A percentile compares a stretch with the other conserved stretches of the same genome.
Evolutionary conservation across 2,113 vertebrate genomes (phyloP).

Genomic region (Potamarius usumacintae): DNA sequence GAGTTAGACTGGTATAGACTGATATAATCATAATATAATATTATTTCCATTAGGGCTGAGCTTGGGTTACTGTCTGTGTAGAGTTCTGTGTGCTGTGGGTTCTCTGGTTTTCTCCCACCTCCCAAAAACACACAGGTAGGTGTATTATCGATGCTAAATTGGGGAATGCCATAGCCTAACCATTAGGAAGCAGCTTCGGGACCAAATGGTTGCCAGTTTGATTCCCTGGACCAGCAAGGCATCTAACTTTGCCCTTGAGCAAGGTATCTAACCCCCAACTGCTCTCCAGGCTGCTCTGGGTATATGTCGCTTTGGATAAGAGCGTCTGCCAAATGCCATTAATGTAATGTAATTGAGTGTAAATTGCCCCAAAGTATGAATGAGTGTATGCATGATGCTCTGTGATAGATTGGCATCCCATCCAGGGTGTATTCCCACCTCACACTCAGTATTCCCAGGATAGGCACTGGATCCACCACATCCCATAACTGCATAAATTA

Average conservation of each 20-base stretch:
- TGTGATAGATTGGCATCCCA: neutral
- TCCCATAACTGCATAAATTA: neutral
- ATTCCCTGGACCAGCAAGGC: no score
- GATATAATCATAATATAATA: neutral
- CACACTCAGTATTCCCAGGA: neutral
- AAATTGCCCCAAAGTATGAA: neutral
- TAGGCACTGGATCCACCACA: neutral
- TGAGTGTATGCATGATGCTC: neutral
- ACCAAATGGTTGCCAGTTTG: no score
- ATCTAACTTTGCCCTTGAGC: no score
- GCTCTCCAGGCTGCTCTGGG: no score
- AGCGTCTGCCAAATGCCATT: no score
- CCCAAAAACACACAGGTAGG: neutral
- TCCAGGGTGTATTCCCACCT: neutral
- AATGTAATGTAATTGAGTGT: no score
- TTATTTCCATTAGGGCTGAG: neutral
- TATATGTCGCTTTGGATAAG: no score
- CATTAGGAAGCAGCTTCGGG: no score
- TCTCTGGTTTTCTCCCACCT: neutral
- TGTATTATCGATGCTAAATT: neutral
- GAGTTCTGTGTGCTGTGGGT: neutral
- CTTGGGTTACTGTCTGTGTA: neutral
- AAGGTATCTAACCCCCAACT: no score
- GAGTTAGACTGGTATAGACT: neutral
- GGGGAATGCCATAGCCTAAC: no score